A percentile compares a stretch with the other conserved stretches of the same genome.
These are phyloP conservation scores for Drosophila recens DNA, from an alignment of 2,888 invertebrate species.

Conservation along the genomic window DNA sequence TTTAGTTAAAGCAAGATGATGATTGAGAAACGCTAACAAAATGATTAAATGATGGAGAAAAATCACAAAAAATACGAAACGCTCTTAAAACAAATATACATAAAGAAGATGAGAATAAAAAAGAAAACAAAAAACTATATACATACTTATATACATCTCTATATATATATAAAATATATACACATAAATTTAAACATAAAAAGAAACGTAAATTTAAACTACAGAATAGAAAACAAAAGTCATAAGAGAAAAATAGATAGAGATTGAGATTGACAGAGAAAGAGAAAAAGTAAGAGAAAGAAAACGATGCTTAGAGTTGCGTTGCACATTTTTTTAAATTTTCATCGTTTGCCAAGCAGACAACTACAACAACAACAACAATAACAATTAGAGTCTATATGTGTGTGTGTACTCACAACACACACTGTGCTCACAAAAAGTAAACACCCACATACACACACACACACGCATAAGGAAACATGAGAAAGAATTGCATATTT, in stretches of 20 bases:
- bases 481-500: slow-evolving; percentile 53
- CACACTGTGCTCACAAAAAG: slow-evolving; percentile 18
- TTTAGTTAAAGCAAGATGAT: slow-evolving; percentile 74
- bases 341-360: slow-evolving; percentile 81
- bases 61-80: slow-evolving; percentile 74
- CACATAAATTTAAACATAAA: slow-evolving; percentile 55
- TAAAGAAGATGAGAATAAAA: slow-evolving; percentile 55
- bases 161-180: slow-evolving; percentile 56
- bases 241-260: slow-evolving; percentile 58
- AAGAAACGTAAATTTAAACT: slow-evolving; percentile 66
- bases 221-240: slow-evolving; percentile 61
- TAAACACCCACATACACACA: slow-evolving; percentile 29
- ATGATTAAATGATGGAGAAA: slow-evolving; percentile 62
- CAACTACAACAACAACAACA: slow-evolving; percentile 55
- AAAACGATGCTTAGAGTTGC: slow-evolving; percentile 77
- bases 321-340: slow-evolving; percentile 76
- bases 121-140: slow-evolving; percentile 50
- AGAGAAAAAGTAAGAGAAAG: slow-evolving; percentile 24
- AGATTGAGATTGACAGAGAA: slow-evolving; percentile 35
- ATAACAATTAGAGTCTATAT: slow-evolving; percentile 45
- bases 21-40: slow-evolving; percentile 57
- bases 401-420: slow-evolving; percentile 31
- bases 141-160: slow-evolving; percentile 61
- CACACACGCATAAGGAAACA: slow-evolving; percentile 37
- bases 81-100: slow-evolving; percentile 70